A percentile compares a stretch with the other conserved stretches of the same genome.
phyloP scores from a whole-genome alignment of 2,888 invertebrate species.

The Leptura quadrifasciata region DNA sequence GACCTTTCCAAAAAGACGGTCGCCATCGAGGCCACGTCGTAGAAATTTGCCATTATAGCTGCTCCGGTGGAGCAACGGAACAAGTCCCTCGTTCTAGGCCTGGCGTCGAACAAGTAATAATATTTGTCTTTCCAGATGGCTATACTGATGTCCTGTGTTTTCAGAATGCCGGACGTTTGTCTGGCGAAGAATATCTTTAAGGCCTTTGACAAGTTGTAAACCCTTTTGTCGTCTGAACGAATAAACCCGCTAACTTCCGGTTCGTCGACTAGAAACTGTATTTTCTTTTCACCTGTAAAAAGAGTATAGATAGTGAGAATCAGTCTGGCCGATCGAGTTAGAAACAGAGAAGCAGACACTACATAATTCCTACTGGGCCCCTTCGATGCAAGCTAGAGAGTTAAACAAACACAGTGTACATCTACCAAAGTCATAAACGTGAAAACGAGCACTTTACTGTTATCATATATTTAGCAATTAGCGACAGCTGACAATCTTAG shows the following conservation, averaged over 20 bases:
- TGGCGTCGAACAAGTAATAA: slow-evolving; percentile 81
- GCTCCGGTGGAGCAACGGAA: slow-evolving; percentile 76
- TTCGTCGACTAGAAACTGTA: slow-evolving; percentile 70
- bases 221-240: slow-evolving; percentile 67
- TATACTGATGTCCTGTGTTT: slow-evolving; percentile 72
- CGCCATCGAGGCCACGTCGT: slow-evolving; percentile 74
- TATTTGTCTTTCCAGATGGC: slow-evolving; percentile 78
- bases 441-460: too few relatives aligned
- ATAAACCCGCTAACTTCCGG: slow-evolving; percentile 70
- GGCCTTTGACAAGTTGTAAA: slow-evolving; percentile 75
- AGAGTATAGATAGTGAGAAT: neutral
- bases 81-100: slow-evolving; percentile 76
- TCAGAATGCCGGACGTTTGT: slow-evolving; percentile 75
- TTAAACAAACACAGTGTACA: too few relatives aligned
- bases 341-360: too few relatives aligned
- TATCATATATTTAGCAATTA: too few relatives aligned
- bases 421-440: too few relatives aligned
- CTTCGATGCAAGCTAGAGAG: too few relatives aligned
- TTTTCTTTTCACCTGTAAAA: slow-evolving; percentile 68
- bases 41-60: slow-evolving; percentile 77
- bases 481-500: too few relatives aligned
- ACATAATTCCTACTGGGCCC: too few relatives aligned
- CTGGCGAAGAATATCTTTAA: slow-evolving; percentile 77
- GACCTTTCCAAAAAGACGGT: slow-evolving; percentile 74
- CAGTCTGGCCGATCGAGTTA: too few relatives aligned